phyloP scores from a whole-genome alignment of 1,140 invertebrate species.

The Pseudomyrmex dendroicus region DNA sequence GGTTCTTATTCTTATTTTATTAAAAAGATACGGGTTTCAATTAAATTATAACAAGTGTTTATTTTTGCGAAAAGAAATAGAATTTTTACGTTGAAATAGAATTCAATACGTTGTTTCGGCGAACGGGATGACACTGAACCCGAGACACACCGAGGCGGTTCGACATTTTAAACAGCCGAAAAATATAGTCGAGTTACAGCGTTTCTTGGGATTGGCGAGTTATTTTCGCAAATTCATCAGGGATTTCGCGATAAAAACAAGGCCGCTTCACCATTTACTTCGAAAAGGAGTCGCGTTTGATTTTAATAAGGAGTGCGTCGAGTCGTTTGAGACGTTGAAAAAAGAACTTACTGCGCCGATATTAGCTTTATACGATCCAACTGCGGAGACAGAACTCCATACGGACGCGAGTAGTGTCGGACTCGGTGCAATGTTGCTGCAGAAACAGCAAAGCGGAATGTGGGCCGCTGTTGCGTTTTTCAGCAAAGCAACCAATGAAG shows the following conservation, averaged over 20 bases:
- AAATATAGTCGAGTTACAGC: neutral
- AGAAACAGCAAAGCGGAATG: too few relatives aligned
- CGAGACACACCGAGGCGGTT: neutral
- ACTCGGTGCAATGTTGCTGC: neutral
- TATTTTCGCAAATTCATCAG: conserved; percentile 18
- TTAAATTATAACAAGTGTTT: too few relatives aligned
- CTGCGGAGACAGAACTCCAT: neutral
- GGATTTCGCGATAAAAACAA: conserved; percentile 1
- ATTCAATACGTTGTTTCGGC: neutral
- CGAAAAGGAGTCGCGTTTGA: too few relatives aligned
- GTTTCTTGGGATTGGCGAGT: neutral
- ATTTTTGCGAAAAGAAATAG: neutral
- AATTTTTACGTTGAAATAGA: neutral
- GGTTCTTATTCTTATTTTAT: too few relatives aligned
- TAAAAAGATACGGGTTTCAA: too few relatives aligned
- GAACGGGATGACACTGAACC: neutral
- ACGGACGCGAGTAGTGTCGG: neutral
- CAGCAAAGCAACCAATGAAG: too few relatives aligned
- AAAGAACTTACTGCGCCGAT: too few relatives aligned
- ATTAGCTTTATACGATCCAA: too few relatives aligned
- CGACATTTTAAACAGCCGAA: neutral
- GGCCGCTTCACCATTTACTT: neutral
- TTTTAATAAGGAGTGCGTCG: too few relatives aligned
- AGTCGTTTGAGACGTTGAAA: too few relatives aligned
- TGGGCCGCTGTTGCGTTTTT: too few relatives aligned